phyloP scores from a whole-genome alignment of 2,888 invertebrate genomes.

The Polylopha cassiicola region DNA sequence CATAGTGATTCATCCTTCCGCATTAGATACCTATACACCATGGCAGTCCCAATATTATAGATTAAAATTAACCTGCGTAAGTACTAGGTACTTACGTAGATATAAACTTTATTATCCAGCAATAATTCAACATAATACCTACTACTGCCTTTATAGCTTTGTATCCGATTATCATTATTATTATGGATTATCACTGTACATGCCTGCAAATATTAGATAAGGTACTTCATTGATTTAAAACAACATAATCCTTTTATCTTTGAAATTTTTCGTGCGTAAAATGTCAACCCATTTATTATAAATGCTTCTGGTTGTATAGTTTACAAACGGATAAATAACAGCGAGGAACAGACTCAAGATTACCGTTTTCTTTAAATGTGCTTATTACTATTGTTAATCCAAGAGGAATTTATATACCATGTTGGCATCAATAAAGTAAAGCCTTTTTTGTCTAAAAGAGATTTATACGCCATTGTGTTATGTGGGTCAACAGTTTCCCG shows the following conservation, averaged over 20 bases:
- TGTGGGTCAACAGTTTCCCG: conserved; percentile 63
- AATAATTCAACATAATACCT: conserved; percentile 18
- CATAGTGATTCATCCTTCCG: no score
- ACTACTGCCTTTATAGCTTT: conserved; percentile 11
- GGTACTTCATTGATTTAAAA: conserved; percentile 13
- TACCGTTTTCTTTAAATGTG: background rate
- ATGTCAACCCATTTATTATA: conserved; percentile 18
- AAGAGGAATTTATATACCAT: conserved; percentile 24
- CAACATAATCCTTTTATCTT: conserved; percentile 22
- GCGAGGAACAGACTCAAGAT: conserved; percentile 24
- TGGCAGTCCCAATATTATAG: no score
- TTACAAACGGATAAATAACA: conserved; percentile 27
- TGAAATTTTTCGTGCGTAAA: conserved; percentile 9
- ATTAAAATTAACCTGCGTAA: no score
- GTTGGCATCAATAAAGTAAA: conserved; percentile 36
- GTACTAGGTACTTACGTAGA: no score
- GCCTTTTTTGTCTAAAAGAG: conserved; percentile 58
- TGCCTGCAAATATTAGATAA: conserved; percentile 10
- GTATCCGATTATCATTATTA: conserved; percentile 24
- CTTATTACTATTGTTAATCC: conserved; percentile 28
- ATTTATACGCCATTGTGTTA: conserved; percentile 66
- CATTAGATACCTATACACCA: no score
- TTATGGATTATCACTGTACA: conserved; percentile 18
- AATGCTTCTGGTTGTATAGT: background rate
- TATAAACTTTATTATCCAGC: no score